Evolutionary conservation across 2,888 invertebrate species (phyloP).

Genomic region (Archips xylosteana): DNA sequence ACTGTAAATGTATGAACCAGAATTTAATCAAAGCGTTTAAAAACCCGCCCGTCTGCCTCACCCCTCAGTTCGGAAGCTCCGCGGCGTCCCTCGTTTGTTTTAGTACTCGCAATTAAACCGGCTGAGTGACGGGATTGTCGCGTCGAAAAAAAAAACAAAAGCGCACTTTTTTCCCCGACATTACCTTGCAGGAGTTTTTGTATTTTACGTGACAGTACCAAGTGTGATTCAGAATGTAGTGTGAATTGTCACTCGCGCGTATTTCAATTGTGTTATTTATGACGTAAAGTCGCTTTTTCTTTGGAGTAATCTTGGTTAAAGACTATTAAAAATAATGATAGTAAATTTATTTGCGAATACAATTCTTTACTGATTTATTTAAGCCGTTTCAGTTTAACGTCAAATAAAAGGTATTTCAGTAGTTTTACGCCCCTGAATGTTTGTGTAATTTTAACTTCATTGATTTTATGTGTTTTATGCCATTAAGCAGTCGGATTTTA

Average conservation of each 20-base stretch:
- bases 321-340: constrained; percentile 12
- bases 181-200: constrained; percentile 41
- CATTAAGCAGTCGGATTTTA: too few species aligned
- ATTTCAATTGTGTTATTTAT: constrained; percentile 3
- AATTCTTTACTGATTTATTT: not conserved
- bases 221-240: constrained; percentile 19
- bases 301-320: not conserved
- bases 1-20: not conserved
- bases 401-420: not conserved
- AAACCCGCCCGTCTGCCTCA: constrained; percentile 55
- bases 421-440: not conserved
- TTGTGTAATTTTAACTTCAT: not conserved
- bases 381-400: not conserved
- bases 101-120: constrained; percentile 82
- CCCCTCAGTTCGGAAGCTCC: constrained; percentile 55
- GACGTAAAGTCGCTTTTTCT: not conserved
- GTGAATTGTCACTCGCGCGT: not conserved
- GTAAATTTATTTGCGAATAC: constrained; percentile 8
- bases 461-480: too few species aligned
- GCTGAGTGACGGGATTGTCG: constrained; percentile 82
- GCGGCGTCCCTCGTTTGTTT: constrained; percentile 76
- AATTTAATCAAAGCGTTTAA: constrained; percentile 37
- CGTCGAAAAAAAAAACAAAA: constrained; percentile 61
- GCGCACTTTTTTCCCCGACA: constrained; percentile 45
- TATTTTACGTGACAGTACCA: constrained; percentile 34